Evolutionary conservation across 2,113 vertebrate genomes (phyloP), one percentile per base, ranked within the genome.

Genomic region (Cyrtonyx montezumae): DNA sequence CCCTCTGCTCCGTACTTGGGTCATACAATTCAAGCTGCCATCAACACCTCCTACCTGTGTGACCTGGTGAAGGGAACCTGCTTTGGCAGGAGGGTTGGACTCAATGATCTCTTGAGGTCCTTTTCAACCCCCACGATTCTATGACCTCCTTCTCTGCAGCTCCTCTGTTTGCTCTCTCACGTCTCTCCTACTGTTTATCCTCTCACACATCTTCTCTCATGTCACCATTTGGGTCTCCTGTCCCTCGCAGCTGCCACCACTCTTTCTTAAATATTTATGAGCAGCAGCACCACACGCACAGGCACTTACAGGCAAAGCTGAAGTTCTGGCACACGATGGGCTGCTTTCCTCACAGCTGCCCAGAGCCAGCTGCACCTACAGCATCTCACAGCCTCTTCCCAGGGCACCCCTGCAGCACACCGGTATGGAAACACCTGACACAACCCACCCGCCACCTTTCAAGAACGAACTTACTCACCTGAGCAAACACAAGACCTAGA

Each of bases 11-110:
- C 46, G 18, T 45, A 40, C 37, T 16, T 19, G 4, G 5, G 8
- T 66, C 12, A 36, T n/a, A 12, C 6, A 5, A 14, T 37, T 68
- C 0, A 0, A 0, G 13, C 37, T 30, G 11, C 21, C 3, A 5
- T 8, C 12, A 45, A 14, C 0, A 0, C 16, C 11, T 28, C 10
- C 40, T 40, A 40, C 40, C 40, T 40, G 40, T 13, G 12, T 12
- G 12, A 40, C 40, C 11, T 13, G 40, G 40, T 40, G 40, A 13
- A 40, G 40, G 40, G 40, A 40, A 40, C 40, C 40, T 40, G 40
- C 40, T 40, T 40, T 12, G 40, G 40, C 40, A 40, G 11, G 40
- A 12, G 40, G 40, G 40, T 13, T 40, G 40, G 40, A 40, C 40
- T 40, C 12, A 13, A 40, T 40, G 40, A 40, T 40, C 40, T 40